A percentile compares a stretch with the other conserved stretches of the same genome.
Evolutionary conservation across 2,888 invertebrate genomes (phyloP).

Genomic region (Bugula neritina): DNA sequence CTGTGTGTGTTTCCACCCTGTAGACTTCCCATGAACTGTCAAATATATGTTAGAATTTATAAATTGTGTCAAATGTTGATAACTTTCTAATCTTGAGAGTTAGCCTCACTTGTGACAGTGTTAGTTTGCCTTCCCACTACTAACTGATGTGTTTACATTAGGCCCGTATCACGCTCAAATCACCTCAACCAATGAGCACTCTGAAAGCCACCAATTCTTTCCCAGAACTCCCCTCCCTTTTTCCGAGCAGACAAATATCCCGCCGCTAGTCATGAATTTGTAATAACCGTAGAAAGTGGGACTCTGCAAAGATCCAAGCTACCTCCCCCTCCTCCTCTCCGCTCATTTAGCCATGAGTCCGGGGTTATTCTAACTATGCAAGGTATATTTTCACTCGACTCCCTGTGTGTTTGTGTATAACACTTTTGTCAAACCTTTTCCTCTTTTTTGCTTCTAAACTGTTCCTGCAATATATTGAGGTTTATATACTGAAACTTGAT

Average conservation of each 20-base stretch:
- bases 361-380: slow-evolving; percentile 15
- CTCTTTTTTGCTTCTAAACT: too few species aligned
- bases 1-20: too few species aligned
- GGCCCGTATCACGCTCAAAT: neutral
- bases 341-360: slow-evolving; percentile 11
- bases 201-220: slow-evolving; percentile 6
- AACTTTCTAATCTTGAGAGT: too few species aligned
- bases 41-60: too few species aligned
- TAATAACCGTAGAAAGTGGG: neutral
- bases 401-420: too few species aligned
- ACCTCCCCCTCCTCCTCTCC: slow-evolving; percentile 24
- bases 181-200: neutral
- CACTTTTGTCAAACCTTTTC: too few species aligned
- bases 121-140: neutral
- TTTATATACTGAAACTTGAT: too few species aligned
- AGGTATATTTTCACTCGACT: too few species aligned
- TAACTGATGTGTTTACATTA: neutral
- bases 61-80: too few species aligned
- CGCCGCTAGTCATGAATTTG: slow-evolving; percentile 7
- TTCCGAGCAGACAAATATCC: neutral
- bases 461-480: too few species aligned
- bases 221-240: slow-evolving; percentile 25
- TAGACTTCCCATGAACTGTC: too few species aligned
- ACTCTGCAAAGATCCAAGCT: neutral
- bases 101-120: too few species aligned